Evolutionary conservation across 1,140 invertebrate genomes (phyloP).

Genomic region (Drosophila rufa): DNA sequence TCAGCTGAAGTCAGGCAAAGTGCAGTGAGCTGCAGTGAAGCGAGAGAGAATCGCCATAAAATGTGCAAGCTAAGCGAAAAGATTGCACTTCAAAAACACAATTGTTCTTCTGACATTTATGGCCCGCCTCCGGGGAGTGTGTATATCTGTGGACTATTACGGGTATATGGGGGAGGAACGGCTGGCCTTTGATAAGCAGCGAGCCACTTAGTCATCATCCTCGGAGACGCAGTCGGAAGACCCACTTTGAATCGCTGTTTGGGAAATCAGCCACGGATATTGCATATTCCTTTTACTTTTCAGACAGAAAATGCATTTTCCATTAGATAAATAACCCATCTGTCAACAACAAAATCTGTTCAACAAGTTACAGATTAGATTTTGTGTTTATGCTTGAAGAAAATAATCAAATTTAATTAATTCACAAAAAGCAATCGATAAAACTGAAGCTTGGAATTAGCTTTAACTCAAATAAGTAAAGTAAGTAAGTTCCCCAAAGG

Average conservation of each 20-base stretch:
- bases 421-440: neutral
- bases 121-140: neutral
- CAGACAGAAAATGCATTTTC: neutral
- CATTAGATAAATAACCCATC: neutral
- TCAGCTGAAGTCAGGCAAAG: neutral
- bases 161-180: neutral
- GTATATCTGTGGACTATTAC: conserved; percentile 15
- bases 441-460: neutral
- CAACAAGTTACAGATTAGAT: neutral
- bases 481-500: conserved; percentile 4
- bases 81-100: conserved; percentile 39
- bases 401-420: neutral
- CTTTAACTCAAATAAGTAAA: neutral
- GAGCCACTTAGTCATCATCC: conserved; percentile 31
- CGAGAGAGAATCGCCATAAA: conserved; percentile 55
- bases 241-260: neutral
- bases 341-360: neutral
- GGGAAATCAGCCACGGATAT: neutral
- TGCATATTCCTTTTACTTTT: neutral
- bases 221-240: conserved; percentile 9
- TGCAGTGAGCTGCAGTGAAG: conserved; percentile 1
- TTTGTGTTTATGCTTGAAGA: no score
- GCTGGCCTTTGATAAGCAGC: conserved; percentile 34
- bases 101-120: conserved; percentile 52
- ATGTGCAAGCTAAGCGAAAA: conserved; percentile 64